Evolutionary conservation across 1,140 invertebrate genomes (phyloP), one percentile per base, ranked within the genome.

Genomic region (Oncopeltus fasciatus): DNA sequence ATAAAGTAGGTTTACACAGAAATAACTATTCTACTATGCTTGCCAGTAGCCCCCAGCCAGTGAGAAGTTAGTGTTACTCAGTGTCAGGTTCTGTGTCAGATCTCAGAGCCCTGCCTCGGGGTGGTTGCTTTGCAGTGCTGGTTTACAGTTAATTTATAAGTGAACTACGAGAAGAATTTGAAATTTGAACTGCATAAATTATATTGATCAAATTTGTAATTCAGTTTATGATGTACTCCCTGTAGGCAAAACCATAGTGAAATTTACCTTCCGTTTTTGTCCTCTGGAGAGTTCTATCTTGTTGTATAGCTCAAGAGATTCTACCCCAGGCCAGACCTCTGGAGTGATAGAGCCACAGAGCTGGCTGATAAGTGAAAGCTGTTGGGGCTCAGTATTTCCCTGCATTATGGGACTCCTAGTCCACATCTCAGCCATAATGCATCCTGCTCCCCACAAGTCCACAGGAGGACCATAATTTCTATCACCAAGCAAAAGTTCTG

Each of bases 391-490:
- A 11, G 90, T 93, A 65, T 86, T 90, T 1, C 96, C 96, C 79
- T 85, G 82, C 77, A 83, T 82, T 31, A 87, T 85, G 8, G 85
- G 84, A 49, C 74, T 77, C 64, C 94, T 77, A 0, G 95, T 98
- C 95, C 95, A 99, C 91, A 99, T 95, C 77, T 99, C 95, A 0
- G 95, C 95, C 94, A 98, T 97, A 46, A 98, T 98, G 71, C 95
- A 98, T 0, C 95, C 96, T 27, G 92, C 95, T 12, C 95, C 95
- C 95, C 95, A 98, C 73, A 98, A 81, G 77, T 99, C 97, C 27
- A 99, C 92, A 0, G 94, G 88, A 11, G 94, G 91, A 0, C 94
- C 94, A 73, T 97, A 97, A 75, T 97, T 94, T 21, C 95, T 76
- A 69, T 97, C 93, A 29, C 96, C 96, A 0, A 95, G 75, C 2